Conservation (phyloP, 2,797 vertebrate genomes). For the Hafferia zeledoni region DNA sequence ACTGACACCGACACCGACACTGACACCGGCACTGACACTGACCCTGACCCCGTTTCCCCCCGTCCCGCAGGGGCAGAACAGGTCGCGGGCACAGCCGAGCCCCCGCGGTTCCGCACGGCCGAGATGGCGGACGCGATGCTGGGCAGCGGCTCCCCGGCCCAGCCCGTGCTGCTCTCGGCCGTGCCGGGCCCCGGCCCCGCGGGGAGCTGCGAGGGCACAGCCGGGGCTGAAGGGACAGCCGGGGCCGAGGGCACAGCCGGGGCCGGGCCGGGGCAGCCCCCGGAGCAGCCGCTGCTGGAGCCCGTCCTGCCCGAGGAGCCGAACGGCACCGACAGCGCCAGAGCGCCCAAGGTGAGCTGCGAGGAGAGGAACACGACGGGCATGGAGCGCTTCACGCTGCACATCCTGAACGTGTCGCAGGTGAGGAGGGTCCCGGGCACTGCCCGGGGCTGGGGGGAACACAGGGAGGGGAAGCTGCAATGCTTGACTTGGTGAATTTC, state of each 20-base stretch:
- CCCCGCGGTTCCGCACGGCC: constrained; percentile 80
- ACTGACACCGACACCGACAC: too few relatives aligned
- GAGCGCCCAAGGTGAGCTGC: constrained; percentile 91
- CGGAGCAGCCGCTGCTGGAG: constrained; percentile 68
- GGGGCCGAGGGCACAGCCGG: neutral
- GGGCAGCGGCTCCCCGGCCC: constrained; percentile 71
- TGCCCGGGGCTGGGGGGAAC: rapidly evolving
- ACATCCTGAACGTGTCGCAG: constrained; percentile 91
- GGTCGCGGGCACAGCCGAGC: neutral
- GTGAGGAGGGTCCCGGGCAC: constrained; percentile 61
- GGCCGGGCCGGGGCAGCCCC: neutral
- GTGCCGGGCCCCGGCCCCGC: constrained; percentile 67
- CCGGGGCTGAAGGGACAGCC: constrained; percentile 14
- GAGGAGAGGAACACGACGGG: constrained; percentile 87
- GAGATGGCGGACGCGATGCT: constrained; percentile 87
- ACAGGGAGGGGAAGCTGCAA: rapidly evolving
- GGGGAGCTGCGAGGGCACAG: constrained; percentile 32
- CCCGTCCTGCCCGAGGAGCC: constrained; percentile 76
- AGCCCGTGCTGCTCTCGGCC: constrained; percentile 78
- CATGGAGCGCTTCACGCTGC: constrained; percentile 78
- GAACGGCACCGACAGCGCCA: constrained; percentile 85
- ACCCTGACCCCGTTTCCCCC: too few relatives aligned
- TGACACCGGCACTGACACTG: too few relatives aligned
- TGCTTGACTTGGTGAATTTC: rapidly evolving
- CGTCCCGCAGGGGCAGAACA: neutral